Evolutionary conservation across 2,113 vertebrate genomes (phyloP).

Genomic region (Thalassoma bifasciatum): DNA sequence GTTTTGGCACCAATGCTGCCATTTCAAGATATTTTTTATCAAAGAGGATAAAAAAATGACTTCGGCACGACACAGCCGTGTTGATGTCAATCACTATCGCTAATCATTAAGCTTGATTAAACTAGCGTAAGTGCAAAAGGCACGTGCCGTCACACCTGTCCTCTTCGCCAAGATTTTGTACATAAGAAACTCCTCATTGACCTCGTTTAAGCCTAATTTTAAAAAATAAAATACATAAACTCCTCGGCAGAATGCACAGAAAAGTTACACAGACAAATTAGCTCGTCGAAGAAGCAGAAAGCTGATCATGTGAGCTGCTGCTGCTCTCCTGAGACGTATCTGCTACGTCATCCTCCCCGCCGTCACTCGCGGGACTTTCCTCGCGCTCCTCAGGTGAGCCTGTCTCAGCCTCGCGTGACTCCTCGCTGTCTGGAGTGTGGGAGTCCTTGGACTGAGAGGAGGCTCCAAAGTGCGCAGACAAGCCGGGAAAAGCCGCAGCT

Average conservation of each 20-base stretch:
- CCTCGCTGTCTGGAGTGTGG: constrained; percentile 63
- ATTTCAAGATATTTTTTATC: constrained; percentile 69
- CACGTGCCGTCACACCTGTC: constrained; percentile 76
- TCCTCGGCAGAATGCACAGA: constrained; percentile 45
- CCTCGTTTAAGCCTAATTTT: constrained; percentile 51
- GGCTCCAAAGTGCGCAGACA: constrained; percentile 74
- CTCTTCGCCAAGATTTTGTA: constrained; percentile 64
- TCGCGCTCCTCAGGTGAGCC: constrained; percentile 71
- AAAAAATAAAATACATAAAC: constrained; percentile 45
- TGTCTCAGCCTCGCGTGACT: constrained; percentile 52
- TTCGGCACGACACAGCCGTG: constrained; percentile 64
- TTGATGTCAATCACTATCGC: constrained; percentile 79
- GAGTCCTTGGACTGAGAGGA: constrained; percentile 67
- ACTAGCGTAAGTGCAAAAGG: constrained; percentile 83
- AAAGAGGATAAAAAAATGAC: constrained; percentile 71
- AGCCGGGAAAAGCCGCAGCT: constrained; percentile 85
- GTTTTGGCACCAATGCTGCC: constrained; percentile 75
- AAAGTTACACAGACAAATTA: constrained; percentile 61
- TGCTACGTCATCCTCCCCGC: constrained; percentile 57
- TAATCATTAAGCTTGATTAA: constrained; percentile 76
- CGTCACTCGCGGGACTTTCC: constrained; percentile 69
- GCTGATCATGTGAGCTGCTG: constrained; percentile 58
- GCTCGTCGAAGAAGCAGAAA: constrained; percentile 70
- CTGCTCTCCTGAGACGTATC: constrained; percentile 67
- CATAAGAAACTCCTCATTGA: constrained; percentile 60